Percentiles rank a stretch among this genome's conserved stretches.
Conservation (phyloP, 1,140 invertebrate genomes). For the Saccostrea echinata region DNA sequence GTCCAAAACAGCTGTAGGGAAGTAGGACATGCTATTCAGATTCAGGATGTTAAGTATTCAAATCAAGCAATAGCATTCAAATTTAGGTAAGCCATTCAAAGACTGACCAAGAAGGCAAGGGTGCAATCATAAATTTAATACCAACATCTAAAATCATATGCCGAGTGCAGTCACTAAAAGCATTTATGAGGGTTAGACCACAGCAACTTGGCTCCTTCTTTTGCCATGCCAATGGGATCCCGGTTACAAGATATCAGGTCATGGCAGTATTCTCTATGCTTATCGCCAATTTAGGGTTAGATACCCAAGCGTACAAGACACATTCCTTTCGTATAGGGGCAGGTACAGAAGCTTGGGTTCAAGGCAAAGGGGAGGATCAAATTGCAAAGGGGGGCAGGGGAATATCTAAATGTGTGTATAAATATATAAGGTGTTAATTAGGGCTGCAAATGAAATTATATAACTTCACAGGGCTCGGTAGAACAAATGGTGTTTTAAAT, state of each 20-base stretch:
- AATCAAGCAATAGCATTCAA: background rate
- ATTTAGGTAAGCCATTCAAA: background rate
- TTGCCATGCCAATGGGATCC: too few relatives aligned
- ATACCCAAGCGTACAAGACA: too few relatives aligned
- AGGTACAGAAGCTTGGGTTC: too few relatives aligned
- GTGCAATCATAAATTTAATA: too few relatives aligned
- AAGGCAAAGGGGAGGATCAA: too few relatives aligned
- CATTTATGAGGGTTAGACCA: background rate
- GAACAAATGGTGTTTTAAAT: too few relatives aligned
- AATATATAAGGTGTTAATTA: background rate
- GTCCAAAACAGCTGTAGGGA: too few relatives aligned
- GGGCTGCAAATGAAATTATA: too few relatives aligned
- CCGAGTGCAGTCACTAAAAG: background rate
- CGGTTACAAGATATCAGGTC: too few relatives aligned
- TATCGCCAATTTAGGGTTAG: background rate
- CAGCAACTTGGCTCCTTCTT: too few relatives aligned
- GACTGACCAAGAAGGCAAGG: background rate
- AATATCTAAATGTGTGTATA: background rate
- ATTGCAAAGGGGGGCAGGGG: background rate
- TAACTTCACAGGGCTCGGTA: too few relatives aligned
- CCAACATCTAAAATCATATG: background rate
- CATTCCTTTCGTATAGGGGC: too few relatives aligned
- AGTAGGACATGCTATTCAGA: constrained; percentile 2
- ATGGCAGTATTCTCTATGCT: background rate
- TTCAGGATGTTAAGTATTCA: background rate